Conservation (phyloP, 1,140 invertebrate species). For the Drosophila santomea region DNA sequence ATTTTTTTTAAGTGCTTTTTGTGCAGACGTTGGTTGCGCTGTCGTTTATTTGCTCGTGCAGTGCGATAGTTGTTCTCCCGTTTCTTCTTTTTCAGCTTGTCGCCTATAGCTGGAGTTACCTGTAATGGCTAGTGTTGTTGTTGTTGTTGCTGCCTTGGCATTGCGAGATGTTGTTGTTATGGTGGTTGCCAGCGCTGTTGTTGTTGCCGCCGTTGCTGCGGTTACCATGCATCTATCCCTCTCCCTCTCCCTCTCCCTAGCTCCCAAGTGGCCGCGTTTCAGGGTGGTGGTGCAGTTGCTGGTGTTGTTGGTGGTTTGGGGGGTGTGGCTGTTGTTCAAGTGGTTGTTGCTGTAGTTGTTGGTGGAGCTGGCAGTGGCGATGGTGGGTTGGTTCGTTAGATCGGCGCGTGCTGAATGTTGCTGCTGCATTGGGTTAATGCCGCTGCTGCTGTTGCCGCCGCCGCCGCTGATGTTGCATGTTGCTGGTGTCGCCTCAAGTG, state of each 20-base stretch:
- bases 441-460: conserved; percentile 24
- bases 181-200: conserved; percentile 76
- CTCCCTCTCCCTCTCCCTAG: conserved; percentile 28
- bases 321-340: conserved; percentile 21
- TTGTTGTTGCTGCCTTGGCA: conserved; percentile 78
- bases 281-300: conserved; percentile 50
- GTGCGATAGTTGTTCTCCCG: conserved; percentile 47
- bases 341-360: conserved; percentile 32
- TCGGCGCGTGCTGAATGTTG: conserved; percentile 68
- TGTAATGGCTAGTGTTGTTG: conserved; percentile 78
- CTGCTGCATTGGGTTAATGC: conserved; percentile 35
- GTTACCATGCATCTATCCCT: conserved; percentile 44
- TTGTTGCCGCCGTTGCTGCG: conserved; percentile 70
- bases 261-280: conserved; percentile 49
- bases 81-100: background rate
- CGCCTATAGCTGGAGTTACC: conserved; percentile 54
- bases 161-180: conserved; percentile 81
- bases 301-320: conserved; percentile 13
- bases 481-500: conserved; percentile 75
- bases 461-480: conserved; percentile 51
- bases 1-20: conserved; percentile 1
- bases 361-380: conserved; percentile 28
- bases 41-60: conserved; percentile 13
- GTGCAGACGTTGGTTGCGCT: conserved; percentile 9
- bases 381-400: conserved; percentile 77